phyloP scores from a whole-genome alignment of 2,888 invertebrate species.

The Tachystola acroxantha region DNA sequence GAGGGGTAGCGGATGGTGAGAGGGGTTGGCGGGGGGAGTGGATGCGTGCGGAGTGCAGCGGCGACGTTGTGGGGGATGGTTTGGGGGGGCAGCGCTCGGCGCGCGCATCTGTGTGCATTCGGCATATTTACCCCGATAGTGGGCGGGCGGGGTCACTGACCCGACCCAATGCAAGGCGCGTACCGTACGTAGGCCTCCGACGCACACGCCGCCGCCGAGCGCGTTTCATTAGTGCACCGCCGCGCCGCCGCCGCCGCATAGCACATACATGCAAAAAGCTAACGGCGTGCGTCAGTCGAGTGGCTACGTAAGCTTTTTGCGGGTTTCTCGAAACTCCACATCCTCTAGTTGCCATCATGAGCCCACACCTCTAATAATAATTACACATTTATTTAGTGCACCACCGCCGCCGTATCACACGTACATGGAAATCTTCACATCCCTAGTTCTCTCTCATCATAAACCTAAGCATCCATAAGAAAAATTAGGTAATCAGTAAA shows the following conservation, averaged over 20 bases:
- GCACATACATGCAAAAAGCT: conserved; percentile 55
- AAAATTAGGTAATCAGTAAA: too few relatives aligned
- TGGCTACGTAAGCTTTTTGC: conserved; percentile 64
- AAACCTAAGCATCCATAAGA: too few relatives aligned
- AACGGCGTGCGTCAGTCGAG: conserved; percentile 68
- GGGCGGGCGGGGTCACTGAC: conserved; percentile 74
- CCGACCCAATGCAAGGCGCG: conserved; percentile 75
- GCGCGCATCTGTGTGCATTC: conserved; percentile 78
- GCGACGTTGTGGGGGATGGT: conserved; percentile 38
- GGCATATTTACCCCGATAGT: conserved; percentile 78
- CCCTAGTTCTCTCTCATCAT: too few relatives aligned
- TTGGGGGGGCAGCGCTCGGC: conserved; percentile 41
- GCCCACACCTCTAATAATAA: too few relatives aligned
- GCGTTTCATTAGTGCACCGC: conserved; percentile 68
- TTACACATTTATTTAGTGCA: too few relatives aligned
- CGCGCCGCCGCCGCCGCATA: conserved; percentile 60
- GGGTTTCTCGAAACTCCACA: too few relatives aligned
- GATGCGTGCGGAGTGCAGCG: conserved; percentile 62
- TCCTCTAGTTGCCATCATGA: too few relatives aligned
- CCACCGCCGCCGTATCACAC: too few relatives aligned
- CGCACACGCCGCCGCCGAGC: conserved; percentile 46
- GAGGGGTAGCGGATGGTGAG: conserved; percentile 46
- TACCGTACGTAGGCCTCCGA: conserved; percentile 61
- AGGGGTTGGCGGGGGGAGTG: conserved; percentile 33
- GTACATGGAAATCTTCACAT: too few relatives aligned